Conservation (phyloP, 2,113 vertebrate genomes). For the Gavialis gangeticus region DNA sequence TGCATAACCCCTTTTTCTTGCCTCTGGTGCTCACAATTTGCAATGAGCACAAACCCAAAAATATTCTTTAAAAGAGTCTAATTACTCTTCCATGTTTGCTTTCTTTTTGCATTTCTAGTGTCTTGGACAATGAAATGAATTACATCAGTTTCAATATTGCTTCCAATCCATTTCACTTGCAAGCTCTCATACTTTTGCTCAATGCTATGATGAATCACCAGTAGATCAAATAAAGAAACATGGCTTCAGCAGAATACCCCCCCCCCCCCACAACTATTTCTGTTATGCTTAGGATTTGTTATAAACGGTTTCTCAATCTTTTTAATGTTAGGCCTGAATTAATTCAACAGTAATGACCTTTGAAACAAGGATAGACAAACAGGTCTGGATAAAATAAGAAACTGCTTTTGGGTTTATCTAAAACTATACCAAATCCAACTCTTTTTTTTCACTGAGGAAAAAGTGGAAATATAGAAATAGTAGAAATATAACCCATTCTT, state of each 20-base stretch:
- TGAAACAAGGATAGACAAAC: neutral
- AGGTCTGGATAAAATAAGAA: neutral
- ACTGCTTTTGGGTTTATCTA: neutral
- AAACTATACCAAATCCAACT: neutral
- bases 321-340: neutral
- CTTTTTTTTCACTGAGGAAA: conserved; percentile 1
- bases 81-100: neutral
- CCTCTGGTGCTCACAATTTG: neutral
- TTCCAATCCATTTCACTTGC: neutral
- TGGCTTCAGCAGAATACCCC: neutral
- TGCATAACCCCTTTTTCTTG: conserved; percentile 35
- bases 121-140: neutral
- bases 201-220: neutral
- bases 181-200: neutral
- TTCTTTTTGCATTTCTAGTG: neutral
- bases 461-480: conserved; percentile 41
- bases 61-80: neutral
- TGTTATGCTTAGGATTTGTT: neutral
- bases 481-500: conserved; percentile 20
- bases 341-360: neutral
- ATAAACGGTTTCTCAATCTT: neutral
- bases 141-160: neutral
- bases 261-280: too few relatives aligned
- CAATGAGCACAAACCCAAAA: neutral
- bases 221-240: neutral